Evolutionary conservation across 35 echinoderm and acorn worm species (phyloP).

Genomic region (Strongylocentrotus purpuratus): DNA sequence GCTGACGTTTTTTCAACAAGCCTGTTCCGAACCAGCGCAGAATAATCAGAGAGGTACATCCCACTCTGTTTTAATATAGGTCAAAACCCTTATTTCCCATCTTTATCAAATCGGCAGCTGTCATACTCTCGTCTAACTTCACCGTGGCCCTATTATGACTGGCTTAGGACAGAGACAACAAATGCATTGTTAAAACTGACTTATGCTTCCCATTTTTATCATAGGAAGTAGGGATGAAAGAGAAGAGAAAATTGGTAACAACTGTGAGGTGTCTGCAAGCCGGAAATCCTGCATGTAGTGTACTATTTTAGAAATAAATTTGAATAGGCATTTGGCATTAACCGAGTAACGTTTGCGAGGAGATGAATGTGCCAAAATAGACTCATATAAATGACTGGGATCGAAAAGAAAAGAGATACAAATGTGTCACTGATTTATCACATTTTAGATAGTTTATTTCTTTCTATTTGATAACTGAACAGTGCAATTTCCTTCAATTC

Average conservation of each 20-base stretch:
- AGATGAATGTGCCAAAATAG: too few relatives aligned
- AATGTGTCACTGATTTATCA: too few relatives aligned
- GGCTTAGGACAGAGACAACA: neutral
- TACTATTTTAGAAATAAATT: neutral
- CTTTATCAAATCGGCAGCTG: neutral
- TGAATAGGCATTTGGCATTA: neutral
- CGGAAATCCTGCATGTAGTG: neutral
- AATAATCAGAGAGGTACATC: neutral
- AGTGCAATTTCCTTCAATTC: too few relatives aligned
- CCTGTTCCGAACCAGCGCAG: neutral
- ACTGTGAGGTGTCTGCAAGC: neutral
- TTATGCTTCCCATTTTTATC: neutral
- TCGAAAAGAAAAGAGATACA: too few relatives aligned
- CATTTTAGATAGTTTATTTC: too few relatives aligned
- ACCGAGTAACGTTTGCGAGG: too few relatives aligned
- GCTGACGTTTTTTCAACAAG: neutral
- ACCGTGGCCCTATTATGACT: neutral
- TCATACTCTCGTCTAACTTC: neutral
- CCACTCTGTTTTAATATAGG: neutral
- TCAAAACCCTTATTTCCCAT: neutral
- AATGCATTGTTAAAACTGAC: neutral
- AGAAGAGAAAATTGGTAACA: neutral
- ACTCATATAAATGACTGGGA: too few relatives aligned
- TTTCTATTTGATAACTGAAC: too few relatives aligned
- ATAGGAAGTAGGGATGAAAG: neutral